phyloP scores from a whole-genome alignment of 2,888 invertebrate genomes.

The Drosophila siamana region DNA sequence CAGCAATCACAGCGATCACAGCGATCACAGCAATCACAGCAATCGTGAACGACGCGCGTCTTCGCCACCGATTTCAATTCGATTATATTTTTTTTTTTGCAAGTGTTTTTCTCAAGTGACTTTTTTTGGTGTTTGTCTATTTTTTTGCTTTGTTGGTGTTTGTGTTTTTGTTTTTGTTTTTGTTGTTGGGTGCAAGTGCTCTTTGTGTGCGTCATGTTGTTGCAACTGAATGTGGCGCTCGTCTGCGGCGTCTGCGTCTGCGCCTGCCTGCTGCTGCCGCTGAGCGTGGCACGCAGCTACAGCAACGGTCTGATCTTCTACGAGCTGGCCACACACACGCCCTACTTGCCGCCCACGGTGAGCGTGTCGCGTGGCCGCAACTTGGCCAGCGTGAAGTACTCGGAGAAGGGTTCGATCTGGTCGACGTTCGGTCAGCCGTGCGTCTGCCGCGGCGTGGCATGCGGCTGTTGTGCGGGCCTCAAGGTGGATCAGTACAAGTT shows the following conservation, averaged over 20 bases:
- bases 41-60: constrained; percentile 1
- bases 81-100: constrained; percentile 5
- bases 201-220: background rate
- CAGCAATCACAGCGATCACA: background rate
- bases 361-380: constrained; percentile 82
- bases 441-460: constrained; percentile 87
- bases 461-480: constrained; percentile 91
- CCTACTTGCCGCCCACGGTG: constrained; percentile 82
- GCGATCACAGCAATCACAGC: background rate
- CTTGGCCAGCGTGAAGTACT: constrained; percentile 74
- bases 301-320: constrained; percentile 83
- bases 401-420: constrained; percentile 82
- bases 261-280: constrained; percentile 31
- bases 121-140: background rate
- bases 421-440: constrained; percentile 83
- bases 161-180: background rate
- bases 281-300: constrained; percentile 72
- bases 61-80: background rate
- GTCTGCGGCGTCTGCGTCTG: constrained; percentile 4
- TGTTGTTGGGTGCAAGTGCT: background rate
- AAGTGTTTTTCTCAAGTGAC: constrained; percentile 6
- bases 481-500: constrained; percentile 88
- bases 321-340: constrained; percentile 69
- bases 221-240: background rate
- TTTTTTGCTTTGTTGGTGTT: constrained; percentile 6